Evolutionary conservation across 1,140 invertebrate species (phyloP), one percentile per base, ranked within the genome.

Genomic region (Calliphora vicina): DNA sequence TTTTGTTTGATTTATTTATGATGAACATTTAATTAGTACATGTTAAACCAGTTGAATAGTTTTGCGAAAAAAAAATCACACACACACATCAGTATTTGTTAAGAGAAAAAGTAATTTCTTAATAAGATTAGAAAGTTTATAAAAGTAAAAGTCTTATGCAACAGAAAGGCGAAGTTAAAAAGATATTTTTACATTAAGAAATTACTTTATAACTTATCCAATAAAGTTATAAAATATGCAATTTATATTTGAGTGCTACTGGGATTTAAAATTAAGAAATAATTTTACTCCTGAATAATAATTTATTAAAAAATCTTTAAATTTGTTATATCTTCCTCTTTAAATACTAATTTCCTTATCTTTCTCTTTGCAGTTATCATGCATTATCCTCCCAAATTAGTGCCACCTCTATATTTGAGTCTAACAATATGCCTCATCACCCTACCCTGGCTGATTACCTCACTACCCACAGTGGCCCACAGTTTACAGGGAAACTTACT

Each of bases 361-460:
- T 35, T 35, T 43, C 35, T 78, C 35, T 45, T 42, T 78, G 10
- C 17, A 78, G 74, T 78, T 78, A 43, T 35, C 74, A 78, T 78
- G 74, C 42, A 43, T 23, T 43, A 43, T 78, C 74, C 74, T 78
- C 74, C 42, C n/a, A 78, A 78, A 78, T 43, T 78, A 78, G n/a
- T 78, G 15, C 74, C 35, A 45, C 74, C 35, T 67, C 61, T 67
- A 23, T 6, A 67, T 12, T 6, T 23, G 25, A 67, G 20, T 12
- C 12, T 67, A 10, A 23, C 35, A 43, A 12, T 20, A 43, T 43
- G 74, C 20, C 42, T 78, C 9, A 13, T 78, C 0, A 20, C 43
- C 3, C 1, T 45, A 13, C 74, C 35, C 35, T 78, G 61, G 17
- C n/a, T 67, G n/a, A 20, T 23, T 8, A 20, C n/a, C 8, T 23